Base-by-base conservation (phyloP, 2,113 vertebrate species). In the Pseudonaja textilis region DNA sequence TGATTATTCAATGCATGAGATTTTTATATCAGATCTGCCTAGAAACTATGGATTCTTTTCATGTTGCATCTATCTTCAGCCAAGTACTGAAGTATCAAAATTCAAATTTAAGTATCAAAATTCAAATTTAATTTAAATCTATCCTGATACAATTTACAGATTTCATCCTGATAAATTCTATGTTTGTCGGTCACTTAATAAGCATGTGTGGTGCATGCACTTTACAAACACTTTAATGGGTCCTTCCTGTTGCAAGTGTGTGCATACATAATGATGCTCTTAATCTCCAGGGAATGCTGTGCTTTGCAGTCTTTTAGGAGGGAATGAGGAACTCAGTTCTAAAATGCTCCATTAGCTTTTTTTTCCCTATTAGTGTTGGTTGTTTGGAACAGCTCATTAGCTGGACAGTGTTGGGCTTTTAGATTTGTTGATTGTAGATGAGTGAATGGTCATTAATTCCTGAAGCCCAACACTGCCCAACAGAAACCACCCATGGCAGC, bases 311-410 rank as follows among this genome's bases (percentile, higher is more conserved):
- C 22, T 87, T 64, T 55, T 39, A 55, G 50, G 26, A 92, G 88
- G 29, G 39, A 85, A 34, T 20, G 1, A n/a, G 23, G 42, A 52
- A 55, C 16, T 61, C 22, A 14, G 86, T 90, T 52, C 54, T 90
- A 86, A 90, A 93, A 92, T 29, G 57, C 88, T 50, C 14, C 4
- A 56, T 93, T 92, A 92, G 22, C 12, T 50, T 57, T 42, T 34
- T 55, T 34, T 20, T 0, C 29, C 61, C 29, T 91, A 90, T 92
- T 69, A 89, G 52, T 34, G 42, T n/a, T 52, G 47, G 20, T 9
- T 55, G 90, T 88, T 26, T 64, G n/a, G n/a, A 50, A 85, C 11
- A 55, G 87, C 3, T 90, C 45, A 85, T 91, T 89, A 81, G 34
- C 69, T 81, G 69, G 69, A 3, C 34, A 81, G 18, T 22, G 74